Evolutionary conservation across 2,113 vertebrate species (phyloP), one percentile per base, ranked within the genome.

Genomic region (Procavia capensis): DNA sequence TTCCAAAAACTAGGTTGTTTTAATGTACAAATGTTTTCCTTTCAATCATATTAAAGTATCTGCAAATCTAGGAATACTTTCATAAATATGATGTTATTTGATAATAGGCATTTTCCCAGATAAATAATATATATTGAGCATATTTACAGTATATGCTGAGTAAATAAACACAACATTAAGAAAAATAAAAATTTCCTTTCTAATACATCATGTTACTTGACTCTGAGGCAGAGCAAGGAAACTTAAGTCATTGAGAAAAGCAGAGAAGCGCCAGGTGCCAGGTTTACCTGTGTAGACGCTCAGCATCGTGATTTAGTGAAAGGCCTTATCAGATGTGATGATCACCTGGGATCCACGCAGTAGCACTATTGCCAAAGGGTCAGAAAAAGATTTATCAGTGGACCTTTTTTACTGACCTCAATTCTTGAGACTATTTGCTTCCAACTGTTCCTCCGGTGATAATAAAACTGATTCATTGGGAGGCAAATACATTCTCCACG

Each of bases 401-500:
- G 9, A 72, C 76, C 92, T 2, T 24, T 89, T 95, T 95, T 82
- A 94, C 72, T 90, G 74, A 31, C 45, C 59, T 78, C 39, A 27
- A 39, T 93, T 92, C 95, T 94, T 85, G 88, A 75, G 27, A 92
- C 59, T 45, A 34, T 90, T 96, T 88, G 17, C 82, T 91, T 83
- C 79, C 86, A 87, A 50, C 16, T 79, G 50, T 68, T 96, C 96
- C 94, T 95, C 83, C 0, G 94, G 91, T 93, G 86, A 90, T 76
- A 87, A 92, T 97, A 94, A 97, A 97, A 96, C 75, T 14, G 91
- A 94, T 88, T 96, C 85, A 68, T 95, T 43, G 90, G 57, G 74
- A 96, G 59, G 86, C 72, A 94, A 93, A 95, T 96, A 90, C 72
- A 96, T 88, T 79, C n/a, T 91, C n/a, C 61, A 47, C 64, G 88